Base-by-base conservation (phyloP, 2,113 vertebrate species). In the Recurvirostra avosetta region DNA sequence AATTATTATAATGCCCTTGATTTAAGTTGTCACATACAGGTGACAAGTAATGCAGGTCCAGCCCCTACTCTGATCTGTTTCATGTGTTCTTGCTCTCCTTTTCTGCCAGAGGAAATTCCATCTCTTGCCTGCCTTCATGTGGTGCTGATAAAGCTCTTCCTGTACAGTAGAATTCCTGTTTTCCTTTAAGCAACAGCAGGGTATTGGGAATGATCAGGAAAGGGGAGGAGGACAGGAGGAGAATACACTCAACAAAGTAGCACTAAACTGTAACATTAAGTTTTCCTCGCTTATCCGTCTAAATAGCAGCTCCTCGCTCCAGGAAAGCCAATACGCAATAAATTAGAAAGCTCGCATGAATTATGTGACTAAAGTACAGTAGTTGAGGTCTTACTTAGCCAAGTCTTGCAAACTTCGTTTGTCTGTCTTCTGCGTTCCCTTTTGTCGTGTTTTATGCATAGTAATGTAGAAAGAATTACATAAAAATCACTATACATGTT, bases 141-240 rank as follows among this genome's bases (percentile, higher is more conserved):
- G 99, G 98, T 98, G 98, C 99, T 99, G 99, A 99, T 99, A 99
- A 99, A 99, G 99, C 99, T 98, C 98, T 99, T 99, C 99, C 99
- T 99, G 99, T 99, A 99, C 99, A 99, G 98, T 99, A 98, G 98
- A 99, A 99, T 98, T 99, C 99, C 99, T 98, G 98, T 99, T 99
- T 99, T 98, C 98, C 98, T 98, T 98, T 98, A 98, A 98, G 97
- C 98, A 98, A 92, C 98, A 97, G 98, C 98, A 97, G 98, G 98
- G 98, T 98, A 98, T 98, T 97, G 98, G 98, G 98, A 99, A 98
- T 97, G 98, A 98, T 98, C 98, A 98, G 98, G 98, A 99, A 98
- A 98, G 97, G 98, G 98, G 98, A 98, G 98, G 98, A 98, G 97
- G 96, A 98, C 96, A 92, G 92, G 94, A 96, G 97, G 98, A 96